Percentiles rank a stretch among this genome's conserved stretches.
Evolutionary conservation across 2,888 invertebrate genomes (phyloP).

Genomic region (Nomada goodeniana): DNA sequence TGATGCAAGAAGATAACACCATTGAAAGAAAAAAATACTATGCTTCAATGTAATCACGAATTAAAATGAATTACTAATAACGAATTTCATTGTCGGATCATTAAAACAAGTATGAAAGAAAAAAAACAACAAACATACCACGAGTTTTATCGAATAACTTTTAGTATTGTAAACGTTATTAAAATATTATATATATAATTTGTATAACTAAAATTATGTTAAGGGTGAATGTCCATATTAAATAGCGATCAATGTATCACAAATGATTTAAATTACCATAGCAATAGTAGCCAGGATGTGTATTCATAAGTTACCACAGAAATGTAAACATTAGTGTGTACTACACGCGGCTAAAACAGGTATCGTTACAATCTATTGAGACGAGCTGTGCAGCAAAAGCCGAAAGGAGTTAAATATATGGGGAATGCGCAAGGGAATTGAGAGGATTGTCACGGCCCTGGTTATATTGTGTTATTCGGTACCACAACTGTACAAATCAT

Average conservation of each 20-base stretch:
- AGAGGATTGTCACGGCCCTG: slow-evolving; percentile 71
- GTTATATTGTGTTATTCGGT: slow-evolving; percentile 72
- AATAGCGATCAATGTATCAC: slow-evolving; percentile 20
- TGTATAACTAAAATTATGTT: slow-evolving; percentile 2
- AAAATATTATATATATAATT: slow-evolving; percentile 8
- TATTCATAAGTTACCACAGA: background rate
- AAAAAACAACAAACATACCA: background rate
- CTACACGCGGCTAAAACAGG: slow-evolving; percentile 1
- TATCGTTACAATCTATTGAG: slow-evolving; percentile 21
- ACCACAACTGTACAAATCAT: slow-evolving; percentile 71
- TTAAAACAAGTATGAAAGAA: background rate
- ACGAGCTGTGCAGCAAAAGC: slow-evolving; percentile 14
- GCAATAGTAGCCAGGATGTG: background rate
- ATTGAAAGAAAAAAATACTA: slow-evolving; percentile 24
- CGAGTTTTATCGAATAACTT: background rate
- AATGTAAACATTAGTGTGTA: slow-evolving; percentile 8
- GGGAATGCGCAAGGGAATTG: slow-evolving; percentile 48
- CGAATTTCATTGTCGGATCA: background rate
- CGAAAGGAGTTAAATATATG: slow-evolving; percentile 24
- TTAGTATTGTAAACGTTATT: background rate
- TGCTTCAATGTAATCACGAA: background rate
- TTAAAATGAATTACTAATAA: slow-evolving; percentile 13
- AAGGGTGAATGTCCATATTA: background rate
- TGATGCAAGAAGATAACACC: slow-evolving; percentile 30
- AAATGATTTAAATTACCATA: slow-evolving; percentile 1